Base-by-base conservation (phyloP, 2,113 vertebrate species). In the Mugil cephalus region DNA sequence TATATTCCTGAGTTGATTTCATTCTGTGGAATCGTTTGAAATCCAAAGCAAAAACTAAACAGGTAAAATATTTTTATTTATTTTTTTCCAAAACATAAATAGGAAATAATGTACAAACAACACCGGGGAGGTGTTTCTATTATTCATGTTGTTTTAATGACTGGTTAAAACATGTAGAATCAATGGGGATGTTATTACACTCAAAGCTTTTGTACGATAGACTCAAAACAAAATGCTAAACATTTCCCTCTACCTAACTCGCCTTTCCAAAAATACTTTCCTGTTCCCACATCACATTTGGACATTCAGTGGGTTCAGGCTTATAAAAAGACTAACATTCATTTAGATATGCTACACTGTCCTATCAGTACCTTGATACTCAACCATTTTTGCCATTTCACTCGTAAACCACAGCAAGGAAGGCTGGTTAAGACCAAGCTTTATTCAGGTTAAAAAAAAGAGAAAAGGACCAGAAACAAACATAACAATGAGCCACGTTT, bases 381-480 rank as follows among this genome's bases (percentile, higher is more conserved):
- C 13, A 14, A 7, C 21, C 3, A 52, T 34, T 65, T 19, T 42
- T 19, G 11, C 60, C 3, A 21, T 34, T 47, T 30, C 7, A 46
- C 14, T 71, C 69, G 43, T 30, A 73, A 45, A 77, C 65, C 19
- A 69, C 15, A 39, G 30, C 53, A 39, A 45, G 14, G 15, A 59
- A 50, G 60, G 60, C 74, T 79, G 76, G 43, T 77, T 71, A 58
- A 70, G 43, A 84, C 71, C 67, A 84, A 84, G 74, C 74, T 88
- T 90, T 90, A 91, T 90, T 91, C 74, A 51, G 14, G 74, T 50
- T 51, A 51, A n/a, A 68, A 79, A 80, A 77, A 79, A 75, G n/a
- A 48, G 67, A 18, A 66, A 60, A 64, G 8, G 69, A 47, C 6
- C 56, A 72, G 67, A 69, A 73, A n/a, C 53, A 72, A 53, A 73